Evolutionary conservation across 2,888 invertebrate genomes (phyloP).

Genomic region (Lasioglossum calceatum): DNA sequence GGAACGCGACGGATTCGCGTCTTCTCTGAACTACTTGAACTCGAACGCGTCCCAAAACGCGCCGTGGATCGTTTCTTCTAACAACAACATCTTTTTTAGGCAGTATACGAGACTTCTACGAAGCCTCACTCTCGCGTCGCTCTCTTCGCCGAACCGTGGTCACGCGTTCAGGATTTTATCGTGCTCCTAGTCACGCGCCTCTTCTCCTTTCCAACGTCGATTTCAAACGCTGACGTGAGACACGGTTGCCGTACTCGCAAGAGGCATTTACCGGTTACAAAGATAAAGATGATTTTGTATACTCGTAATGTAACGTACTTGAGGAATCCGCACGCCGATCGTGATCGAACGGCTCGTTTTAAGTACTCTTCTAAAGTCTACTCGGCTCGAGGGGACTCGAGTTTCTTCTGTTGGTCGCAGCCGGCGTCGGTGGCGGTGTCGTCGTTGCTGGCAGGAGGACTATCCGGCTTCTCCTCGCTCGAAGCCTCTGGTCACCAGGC

Average conservation of each 20-base stretch:
- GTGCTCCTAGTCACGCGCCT: constrained; percentile 45
- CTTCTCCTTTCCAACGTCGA: constrained; percentile 6
- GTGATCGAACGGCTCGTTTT: constrained; percentile 7
- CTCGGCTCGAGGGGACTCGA: constrained; percentile 63
- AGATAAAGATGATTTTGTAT: background rate
- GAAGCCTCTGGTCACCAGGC: constrained; percentile 88
- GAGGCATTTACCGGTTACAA: background rate
- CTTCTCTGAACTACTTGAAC: constrained; percentile 19
- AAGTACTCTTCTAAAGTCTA: constrained; percentile 18
- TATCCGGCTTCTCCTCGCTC: constrained; percentile 19
- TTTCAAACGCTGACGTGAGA: background rate
- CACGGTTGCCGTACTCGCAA: background rate
- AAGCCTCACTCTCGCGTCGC: constrained; percentile 19
- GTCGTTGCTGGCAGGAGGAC: constrained; percentile 17
- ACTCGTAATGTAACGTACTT: background rate
- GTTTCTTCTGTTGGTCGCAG: constrained; percentile 64
- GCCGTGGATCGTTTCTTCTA: background rate
- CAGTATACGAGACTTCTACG: constrained; percentile 37
- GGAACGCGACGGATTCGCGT: background rate
- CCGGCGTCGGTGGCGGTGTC: constrained; percentile 32
- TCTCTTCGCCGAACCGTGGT: background rate
- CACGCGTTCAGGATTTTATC: constrained; percentile 39
- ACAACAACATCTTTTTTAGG: constrained; percentile 19
- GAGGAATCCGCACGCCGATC: constrained; percentile 6
- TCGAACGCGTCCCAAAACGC: constrained; percentile 7